These are phyloP conservation scores for Streptopelia turtur DNA, from an alignment of 2,797 vertebrate species.

Conservation along the genomic window DNA sequence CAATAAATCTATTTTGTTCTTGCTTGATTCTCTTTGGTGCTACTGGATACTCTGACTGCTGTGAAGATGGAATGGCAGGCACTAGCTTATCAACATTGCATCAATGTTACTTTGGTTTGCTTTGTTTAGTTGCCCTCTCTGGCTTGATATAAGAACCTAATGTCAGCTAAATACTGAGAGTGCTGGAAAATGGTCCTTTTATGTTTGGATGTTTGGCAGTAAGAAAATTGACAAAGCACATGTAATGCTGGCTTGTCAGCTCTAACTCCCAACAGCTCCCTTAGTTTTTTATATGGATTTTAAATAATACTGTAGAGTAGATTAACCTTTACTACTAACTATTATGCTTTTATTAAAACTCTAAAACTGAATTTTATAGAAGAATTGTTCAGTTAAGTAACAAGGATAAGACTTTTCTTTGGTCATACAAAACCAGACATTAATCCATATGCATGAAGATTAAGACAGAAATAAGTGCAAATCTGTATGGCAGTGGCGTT, in stretches of 20 bases:
- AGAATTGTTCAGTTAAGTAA: constrained; percentile 10
- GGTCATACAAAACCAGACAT: not conserved
- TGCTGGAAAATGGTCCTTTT: not conserved
- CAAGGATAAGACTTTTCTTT: constrained; percentile 24
- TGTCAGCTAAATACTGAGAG: not conserved
- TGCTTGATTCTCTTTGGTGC: not conserved
- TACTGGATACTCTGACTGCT: not conserved
- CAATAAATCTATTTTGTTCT: not conserved
- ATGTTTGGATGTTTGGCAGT: not conserved
- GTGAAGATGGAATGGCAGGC: not conserved
- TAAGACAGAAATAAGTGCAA: not conserved
- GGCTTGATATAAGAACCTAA: not conserved
- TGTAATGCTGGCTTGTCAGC: not conserved
- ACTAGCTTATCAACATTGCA: not conserved
- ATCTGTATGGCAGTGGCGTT: not conserved
- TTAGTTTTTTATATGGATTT: not conserved
- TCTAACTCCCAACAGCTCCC: not conserved
- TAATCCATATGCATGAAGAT: not conserved
- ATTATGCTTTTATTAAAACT: constrained; percentile 15
- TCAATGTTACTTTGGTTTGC: not conserved
- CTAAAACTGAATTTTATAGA: constrained; percentile 33
- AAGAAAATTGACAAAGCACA: not conserved
- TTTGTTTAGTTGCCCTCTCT: not conserved
- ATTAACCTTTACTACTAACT: constrained; percentile 46
- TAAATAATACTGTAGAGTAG: constrained; percentile 5